Evolutionary conservation across 2,797 vertebrate genomes (phyloP).

Genomic region (Microhierax caerulescens): DNA sequence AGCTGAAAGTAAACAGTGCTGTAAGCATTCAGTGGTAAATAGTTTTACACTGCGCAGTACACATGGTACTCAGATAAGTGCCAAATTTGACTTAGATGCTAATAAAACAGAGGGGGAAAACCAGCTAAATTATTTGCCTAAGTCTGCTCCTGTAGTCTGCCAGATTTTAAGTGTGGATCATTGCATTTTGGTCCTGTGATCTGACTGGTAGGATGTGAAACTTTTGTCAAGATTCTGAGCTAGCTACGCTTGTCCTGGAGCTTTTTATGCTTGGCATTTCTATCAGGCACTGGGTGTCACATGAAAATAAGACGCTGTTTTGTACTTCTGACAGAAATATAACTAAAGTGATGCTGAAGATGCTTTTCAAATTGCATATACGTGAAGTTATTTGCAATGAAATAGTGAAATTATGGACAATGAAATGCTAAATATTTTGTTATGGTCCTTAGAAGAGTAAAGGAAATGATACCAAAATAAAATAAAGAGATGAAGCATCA

Average conservation of each 20-base stretch:
- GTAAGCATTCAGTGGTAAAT: background rate
- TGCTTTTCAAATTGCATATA: background rate
- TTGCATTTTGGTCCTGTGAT: background rate
- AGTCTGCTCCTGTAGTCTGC: background rate
- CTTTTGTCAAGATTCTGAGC: background rate
- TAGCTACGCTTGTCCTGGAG: background rate
- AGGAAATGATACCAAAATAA: background rate
- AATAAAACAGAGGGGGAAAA: background rate
- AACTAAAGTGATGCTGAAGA: background rate
- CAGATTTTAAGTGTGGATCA: background rate
- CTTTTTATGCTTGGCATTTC: background rate
- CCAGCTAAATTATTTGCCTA: background rate
- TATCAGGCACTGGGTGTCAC: background rate
- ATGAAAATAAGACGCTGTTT: background rate
- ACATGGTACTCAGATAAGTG: background rate
- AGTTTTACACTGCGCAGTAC: background rate
- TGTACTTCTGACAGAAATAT: background rate
- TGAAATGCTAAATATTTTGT: background rate
- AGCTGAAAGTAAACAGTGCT: background rate
- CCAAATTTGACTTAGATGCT: background rate
- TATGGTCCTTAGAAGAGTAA: background rate
- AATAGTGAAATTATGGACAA: background rate
- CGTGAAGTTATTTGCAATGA: background rate
- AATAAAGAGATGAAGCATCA: background rate
- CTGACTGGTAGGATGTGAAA: background rate